Evolutionary conservation across 2,113 vertebrate species (phyloP), one percentile per base, ranked within the genome.

Genomic region (Salvelinus fontinalis): DNA sequence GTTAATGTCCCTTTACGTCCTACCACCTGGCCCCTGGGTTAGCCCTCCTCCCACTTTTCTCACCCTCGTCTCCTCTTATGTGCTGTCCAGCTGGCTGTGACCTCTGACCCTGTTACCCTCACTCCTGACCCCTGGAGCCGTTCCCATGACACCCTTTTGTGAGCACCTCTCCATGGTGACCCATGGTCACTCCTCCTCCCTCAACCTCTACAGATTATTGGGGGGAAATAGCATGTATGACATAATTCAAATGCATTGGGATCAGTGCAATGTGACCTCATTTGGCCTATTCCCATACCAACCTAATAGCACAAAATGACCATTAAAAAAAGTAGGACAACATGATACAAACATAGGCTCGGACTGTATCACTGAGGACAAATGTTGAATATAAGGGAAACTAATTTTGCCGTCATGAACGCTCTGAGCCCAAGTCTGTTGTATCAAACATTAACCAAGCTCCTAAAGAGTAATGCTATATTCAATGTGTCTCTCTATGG

Each of bases 81-180:
- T 91, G 91, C 91, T 93, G 93, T 92, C 93, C 93, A 93, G 92
- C 93, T 94, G 91, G 75, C 87, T 86, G 89, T 89, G 91, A 92
- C 92, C 91, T 86, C 78, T 87, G 91, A 90, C 91, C 87, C 81
- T 62, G 77, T 89, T 75, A 89, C 87, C 91, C 90, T 93, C 86
- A 93, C 92, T 93, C 91, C 92, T 94, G 91, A 94, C 93, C 92
- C 79, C 77, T 51, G 71, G 79, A 86, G 87, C 87, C 88, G 89
- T 94, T 94, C 93, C 93, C 93, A 94, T 93, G 93, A 94, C 92
- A 91, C 92, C 92, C 92, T 94, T 92, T 94, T 94, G 91, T 94
- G 86, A 78, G 79, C 74, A 66, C 31, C 71, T 85, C 88, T 81
- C 81, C 75, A 88, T 90, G 86, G 90, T 77, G 88, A 92, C 89